Percentiles rank a stretch among this genome's conserved stretches.
phyloP scores from a whole-genome alignment of 1,140 invertebrate genomes.

The Daktulosphaira vitifoliae region DNA sequence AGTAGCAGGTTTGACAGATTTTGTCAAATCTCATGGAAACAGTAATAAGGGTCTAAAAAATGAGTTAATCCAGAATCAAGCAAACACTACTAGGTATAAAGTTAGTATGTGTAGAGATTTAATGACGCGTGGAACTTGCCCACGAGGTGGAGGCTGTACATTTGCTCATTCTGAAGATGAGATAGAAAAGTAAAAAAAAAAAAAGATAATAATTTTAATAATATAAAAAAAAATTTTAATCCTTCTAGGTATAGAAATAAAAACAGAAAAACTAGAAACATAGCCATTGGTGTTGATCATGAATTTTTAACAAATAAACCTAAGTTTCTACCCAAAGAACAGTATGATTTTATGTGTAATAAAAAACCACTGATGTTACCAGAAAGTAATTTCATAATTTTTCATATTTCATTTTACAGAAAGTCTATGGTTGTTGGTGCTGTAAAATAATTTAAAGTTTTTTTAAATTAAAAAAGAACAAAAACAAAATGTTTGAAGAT shows the following conservation, averaged over 20 bases:
- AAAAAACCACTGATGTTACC: conserved; percentile 11
- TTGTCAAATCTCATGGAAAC: conserved; percentile 66
- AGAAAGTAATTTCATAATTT: conserved; percentile 17
- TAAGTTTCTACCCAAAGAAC: conserved; percentile 20
- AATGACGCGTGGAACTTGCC: conserved; percentile 65
- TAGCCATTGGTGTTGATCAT: neutral
- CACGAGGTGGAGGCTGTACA: conserved; percentile 75
- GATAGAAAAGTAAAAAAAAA: conserved; percentile 59
- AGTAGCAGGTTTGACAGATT: conserved; percentile 74
- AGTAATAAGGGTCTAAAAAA: conserved; percentile 44
- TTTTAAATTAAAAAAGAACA: too few species aligned
- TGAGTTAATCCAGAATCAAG: conserved; percentile 37
- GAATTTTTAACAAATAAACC: conserved; percentile 26
- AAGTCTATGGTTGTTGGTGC: too few species aligned
- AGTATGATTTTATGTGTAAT: conserved; percentile 16
- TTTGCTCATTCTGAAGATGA: conserved; percentile 89
- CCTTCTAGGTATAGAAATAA: neutral
- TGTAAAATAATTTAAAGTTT: too few species aligned
- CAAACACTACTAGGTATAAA: conserved; percentile 34
- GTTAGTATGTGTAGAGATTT: conserved; percentile 81
- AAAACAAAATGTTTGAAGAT: too few species aligned
- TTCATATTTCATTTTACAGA: too few species aligned
- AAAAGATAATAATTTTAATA: neutral
- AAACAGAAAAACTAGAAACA: neutral
- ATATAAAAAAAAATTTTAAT: neutral